phyloP scores from a whole-genome alignment of 2,113 vertebrate genomes.

The Rissa tridactyla region DNA sequence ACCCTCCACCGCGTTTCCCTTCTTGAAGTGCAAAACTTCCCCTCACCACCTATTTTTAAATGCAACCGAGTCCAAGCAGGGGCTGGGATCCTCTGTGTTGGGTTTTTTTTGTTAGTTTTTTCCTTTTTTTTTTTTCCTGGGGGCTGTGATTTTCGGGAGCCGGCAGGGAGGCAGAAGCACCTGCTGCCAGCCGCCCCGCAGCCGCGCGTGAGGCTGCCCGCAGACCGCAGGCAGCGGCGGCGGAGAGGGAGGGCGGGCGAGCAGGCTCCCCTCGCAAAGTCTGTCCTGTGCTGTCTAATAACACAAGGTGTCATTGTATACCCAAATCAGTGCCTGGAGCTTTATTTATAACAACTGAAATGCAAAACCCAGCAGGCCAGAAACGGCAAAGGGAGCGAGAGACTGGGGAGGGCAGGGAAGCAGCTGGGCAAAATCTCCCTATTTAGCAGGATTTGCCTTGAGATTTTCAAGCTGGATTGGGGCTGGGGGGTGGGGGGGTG shows the following conservation, averaged over 20 bases:
- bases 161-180: background rate
- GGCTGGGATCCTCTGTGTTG: background rate
- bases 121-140: background rate
- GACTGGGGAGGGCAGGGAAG: background rate
- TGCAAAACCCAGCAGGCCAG: constrained; percentile 60
- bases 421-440: background rate
- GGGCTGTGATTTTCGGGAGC: background rate
- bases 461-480: constrained; percentile 2
- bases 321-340: constrained; percentile 71
- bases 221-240: background rate
- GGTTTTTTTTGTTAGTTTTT: no score
- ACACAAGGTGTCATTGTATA: constrained; percentile 70
- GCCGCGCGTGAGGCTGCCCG: background rate
- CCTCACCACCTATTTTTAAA: background rate
- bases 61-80: background rate
- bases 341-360: constrained; percentile 71
- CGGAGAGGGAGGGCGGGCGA: background rate
- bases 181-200: background rate
- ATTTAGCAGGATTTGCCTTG: constrained; percentile 29
- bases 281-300: constrained; percentile 66
- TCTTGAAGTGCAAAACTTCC: background rate
- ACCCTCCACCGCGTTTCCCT: background rate
- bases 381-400: background rate
- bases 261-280: constrained; percentile 35
- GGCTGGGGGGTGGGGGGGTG: background rate